Percentiles rank a stretch among this genome's conserved stretches.
These are phyloP conservation scores for Bombyx mori DNA, from an alignment of 1,140 invertebrate genomes.

Conservation along the genomic window DNA sequence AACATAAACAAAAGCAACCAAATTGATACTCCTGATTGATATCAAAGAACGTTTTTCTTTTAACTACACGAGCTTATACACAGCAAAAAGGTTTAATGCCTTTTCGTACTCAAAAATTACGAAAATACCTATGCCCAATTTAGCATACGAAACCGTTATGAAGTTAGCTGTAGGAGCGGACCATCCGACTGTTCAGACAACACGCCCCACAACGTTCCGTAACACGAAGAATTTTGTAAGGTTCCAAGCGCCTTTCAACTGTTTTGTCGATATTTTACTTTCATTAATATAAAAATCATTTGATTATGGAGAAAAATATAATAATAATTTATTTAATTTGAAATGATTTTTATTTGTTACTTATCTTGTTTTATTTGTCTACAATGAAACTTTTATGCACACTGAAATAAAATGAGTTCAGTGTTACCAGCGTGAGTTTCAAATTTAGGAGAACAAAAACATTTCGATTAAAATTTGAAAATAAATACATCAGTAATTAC, in stretches of 20 bases:
- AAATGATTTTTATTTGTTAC: no score
- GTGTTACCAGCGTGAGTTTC: no score
- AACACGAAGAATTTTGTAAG: conserved; percentile 9
- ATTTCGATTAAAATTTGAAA: no score
- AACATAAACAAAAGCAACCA: conserved; percentile 27
- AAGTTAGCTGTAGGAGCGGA: conserved; percentile 52
- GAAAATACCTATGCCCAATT: conserved; percentile 35
- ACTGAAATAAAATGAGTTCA: no score
- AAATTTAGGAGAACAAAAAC: no score
- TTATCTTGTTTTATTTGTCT: no score
- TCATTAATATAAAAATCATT: no score
- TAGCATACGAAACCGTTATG: conserved; percentile 41
- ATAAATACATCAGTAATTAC: no score
- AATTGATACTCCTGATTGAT: conserved; percentile 57
- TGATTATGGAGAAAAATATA: no score
- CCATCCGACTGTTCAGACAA: conserved; percentile 40
- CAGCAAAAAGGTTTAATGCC: conserved; percentile 37
- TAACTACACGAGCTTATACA: conserved; percentile 55
- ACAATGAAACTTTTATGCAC: no score
- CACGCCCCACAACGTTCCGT: conserved; percentile 47
- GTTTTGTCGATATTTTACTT: not conserved
- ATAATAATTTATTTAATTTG: no score
- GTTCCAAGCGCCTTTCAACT: not conserved
- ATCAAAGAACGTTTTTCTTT: conserved; percentile 60
- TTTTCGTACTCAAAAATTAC: conserved; percentile 28